These are phyloP conservation scores for Dicrostonyx torquatus DNA, from an alignment of 2,797 vertebrate species.

Conservation along the genomic window DNA sequence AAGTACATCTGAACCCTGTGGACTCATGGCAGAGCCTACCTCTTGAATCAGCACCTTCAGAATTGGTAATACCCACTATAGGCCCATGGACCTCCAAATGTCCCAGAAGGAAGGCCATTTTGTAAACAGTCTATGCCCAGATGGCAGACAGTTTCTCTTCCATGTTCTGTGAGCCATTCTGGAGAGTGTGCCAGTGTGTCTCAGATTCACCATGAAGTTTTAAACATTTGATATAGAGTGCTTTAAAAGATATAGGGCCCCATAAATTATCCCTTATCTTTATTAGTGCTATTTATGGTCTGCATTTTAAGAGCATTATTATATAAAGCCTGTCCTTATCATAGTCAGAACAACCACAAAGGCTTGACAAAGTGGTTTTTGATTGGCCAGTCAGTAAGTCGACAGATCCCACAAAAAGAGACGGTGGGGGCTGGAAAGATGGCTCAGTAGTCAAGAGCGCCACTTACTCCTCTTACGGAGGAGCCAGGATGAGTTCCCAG, in stretches of 20 bases:
- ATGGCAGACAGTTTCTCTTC: background rate
- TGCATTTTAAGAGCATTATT: background rate
- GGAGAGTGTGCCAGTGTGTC: constrained; percentile 15
- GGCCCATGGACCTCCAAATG: background rate
- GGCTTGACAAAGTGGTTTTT: background rate
- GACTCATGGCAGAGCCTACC: background rate
- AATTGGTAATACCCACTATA: background rate
- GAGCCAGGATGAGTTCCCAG: background rate
- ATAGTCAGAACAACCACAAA: constrained; percentile 38
- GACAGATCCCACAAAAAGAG: background rate
- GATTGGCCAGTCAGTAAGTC: background rate
- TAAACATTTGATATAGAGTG: background rate
- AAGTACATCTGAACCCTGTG: background rate
- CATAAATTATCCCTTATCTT: constrained; percentile 38
- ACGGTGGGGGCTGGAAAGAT: background rate
- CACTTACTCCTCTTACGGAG: background rate
- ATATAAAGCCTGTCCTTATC: background rate
- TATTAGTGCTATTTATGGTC: constrained; percentile 32
- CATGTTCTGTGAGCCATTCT: background rate
- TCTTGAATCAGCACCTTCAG: background rate
- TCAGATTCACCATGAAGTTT: constrained; percentile 21
- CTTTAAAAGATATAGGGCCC: constrained; percentile 38
- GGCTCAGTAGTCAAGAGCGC: background rate
- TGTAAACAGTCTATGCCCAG: background rate
- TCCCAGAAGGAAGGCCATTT: background rate